phyloP scores from a whole-genome alignment of 1,140 invertebrate genomes.

The Colletes latitarsis region DNA sequence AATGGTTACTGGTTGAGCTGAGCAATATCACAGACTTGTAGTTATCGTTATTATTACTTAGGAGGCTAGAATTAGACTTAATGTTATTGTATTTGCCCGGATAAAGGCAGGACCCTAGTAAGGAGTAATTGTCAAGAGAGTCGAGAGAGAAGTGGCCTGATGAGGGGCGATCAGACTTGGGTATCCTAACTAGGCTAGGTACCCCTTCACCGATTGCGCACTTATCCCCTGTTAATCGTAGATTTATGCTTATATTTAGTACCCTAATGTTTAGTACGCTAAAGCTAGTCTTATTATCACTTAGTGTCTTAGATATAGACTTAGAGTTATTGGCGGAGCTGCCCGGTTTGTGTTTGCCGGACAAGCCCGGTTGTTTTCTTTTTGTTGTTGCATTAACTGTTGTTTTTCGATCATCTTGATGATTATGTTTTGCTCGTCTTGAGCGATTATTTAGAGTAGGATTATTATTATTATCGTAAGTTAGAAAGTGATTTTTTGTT shows the following conservation, averaged over 20 bases:
- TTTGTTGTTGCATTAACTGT: constrained; percentile 59
- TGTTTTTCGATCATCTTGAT: constrained; percentile 80
- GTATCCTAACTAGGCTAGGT: constrained; percentile 82
- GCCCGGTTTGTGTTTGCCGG: constrained; percentile 74
- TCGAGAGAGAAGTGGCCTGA: constrained; percentile 77
- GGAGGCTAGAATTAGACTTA: constrained; percentile 81
- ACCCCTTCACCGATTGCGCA: constrained; percentile 76
- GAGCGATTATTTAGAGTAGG: constrained; percentile 77
- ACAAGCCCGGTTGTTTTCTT: constrained; percentile 76
- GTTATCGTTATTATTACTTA: constrained; percentile 80
- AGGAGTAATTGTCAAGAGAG: constrained; percentile 80
- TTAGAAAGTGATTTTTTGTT: constrained; percentile 80
- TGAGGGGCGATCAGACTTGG: constrained; percentile 81
- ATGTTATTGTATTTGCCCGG: constrained; percentile 80
- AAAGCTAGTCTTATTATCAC: constrained; percentile 82
- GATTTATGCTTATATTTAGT: constrained; percentile 79
- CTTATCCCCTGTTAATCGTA: constrained; percentile 75
- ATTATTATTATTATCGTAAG: constrained; percentile 80
- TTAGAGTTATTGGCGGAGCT: constrained; percentile 81
- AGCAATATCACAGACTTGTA: constrained; percentile 82
- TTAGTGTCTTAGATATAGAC: constrained; percentile 82
- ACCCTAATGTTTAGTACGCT: constrained; percentile 81
- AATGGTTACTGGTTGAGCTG: constrained; percentile 80
- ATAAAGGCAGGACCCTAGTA: constrained; percentile 79
- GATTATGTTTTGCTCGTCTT: constrained; percentile 80